These are phyloP conservation scores for Amphiprion ocellaris DNA, from an alignment of 2,113 vertebrate genomes.

Conservation along the genomic window DNA sequence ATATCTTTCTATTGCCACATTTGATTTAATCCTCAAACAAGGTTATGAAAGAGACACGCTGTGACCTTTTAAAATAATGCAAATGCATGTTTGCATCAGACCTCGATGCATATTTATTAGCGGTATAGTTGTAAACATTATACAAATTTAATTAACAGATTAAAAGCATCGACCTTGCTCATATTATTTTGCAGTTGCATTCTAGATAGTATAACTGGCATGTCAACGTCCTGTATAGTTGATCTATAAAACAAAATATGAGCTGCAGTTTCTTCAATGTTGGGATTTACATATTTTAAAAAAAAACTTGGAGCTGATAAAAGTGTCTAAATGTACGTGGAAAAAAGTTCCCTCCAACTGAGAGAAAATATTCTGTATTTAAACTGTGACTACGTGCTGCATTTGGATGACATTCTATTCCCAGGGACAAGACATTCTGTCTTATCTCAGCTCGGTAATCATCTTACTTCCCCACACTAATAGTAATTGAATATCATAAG, in stretches of 20 bases:
- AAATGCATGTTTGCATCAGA: not conserved
- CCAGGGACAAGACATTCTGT: not conserved
- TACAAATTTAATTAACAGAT: not conserved
- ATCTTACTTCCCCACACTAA: not conserved
- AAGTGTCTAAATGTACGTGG: not conserved
- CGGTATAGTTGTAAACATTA: not conserved
- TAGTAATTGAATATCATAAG: conserved; percentile 25
- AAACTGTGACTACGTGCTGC: not conserved
- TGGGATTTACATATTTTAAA: too few relatives aligned
- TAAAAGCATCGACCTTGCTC: not conserved
- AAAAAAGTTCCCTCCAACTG: not conserved
- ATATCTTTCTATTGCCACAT: not conserved
- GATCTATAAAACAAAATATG: not conserved
- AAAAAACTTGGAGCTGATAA: not conserved
- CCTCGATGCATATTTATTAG: not conserved
- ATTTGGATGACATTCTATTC: conserved; percentile 22
- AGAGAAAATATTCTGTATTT: not conserved
- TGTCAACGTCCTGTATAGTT: not conserved
- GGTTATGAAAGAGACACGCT: not conserved
- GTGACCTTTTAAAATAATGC: too few relatives aligned
- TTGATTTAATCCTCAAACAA: conserved; percentile 48
- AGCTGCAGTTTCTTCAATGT: too few relatives aligned
- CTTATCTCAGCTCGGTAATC: conserved; percentile 19
- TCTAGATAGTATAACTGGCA: not conserved
- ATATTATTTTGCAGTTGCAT: not conserved